Evolutionary conservation across 92 coral and sea anemone genomes (phyloP).

Genomic region (Epizoanthus illoricatus): DNA sequence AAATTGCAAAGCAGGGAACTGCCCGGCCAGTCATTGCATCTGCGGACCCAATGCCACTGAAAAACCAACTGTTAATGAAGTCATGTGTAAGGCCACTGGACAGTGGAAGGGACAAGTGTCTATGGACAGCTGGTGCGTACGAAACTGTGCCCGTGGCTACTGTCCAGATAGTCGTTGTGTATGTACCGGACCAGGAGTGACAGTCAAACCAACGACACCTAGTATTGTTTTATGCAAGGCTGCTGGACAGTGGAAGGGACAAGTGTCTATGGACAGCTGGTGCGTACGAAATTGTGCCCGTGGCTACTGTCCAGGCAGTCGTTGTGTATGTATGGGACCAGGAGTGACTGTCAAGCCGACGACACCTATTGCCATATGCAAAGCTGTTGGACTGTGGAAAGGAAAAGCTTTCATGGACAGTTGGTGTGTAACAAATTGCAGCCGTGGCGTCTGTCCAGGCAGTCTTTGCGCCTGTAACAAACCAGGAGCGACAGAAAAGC

Average conservation of each 20-base stretch:
- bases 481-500: constrained; percentile 13
- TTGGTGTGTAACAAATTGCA: constrained; percentile 16
- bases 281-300: constrained; percentile 30
- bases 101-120: not conserved
- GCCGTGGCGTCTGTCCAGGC: not conserved
- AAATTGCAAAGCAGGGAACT: constrained; percentile 19
- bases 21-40: constrained; percentile 18
- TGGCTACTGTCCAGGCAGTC: constrained; percentile 19
- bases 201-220: not conserved
- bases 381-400: constrained; percentile 4
- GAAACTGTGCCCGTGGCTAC: constrained; percentile 22
- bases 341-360: not conserved
- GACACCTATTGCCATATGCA: not conserved
- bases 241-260: constrained; percentile 3
- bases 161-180: constrained; percentile 25
- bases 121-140: constrained; percentile 44
- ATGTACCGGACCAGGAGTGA: not conserved
- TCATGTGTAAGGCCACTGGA: not conserved
- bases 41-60: not conserved
- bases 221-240: constrained; percentile 14
- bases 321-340: constrained; percentile 5
- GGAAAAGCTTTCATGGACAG: not conserved
- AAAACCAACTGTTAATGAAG: not conserved
- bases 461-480: not conserved
- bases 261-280: constrained; percentile 35